phyloP scores from a whole-genome alignment of 2,888 invertebrate species.

The Blera fallax region DNA sequence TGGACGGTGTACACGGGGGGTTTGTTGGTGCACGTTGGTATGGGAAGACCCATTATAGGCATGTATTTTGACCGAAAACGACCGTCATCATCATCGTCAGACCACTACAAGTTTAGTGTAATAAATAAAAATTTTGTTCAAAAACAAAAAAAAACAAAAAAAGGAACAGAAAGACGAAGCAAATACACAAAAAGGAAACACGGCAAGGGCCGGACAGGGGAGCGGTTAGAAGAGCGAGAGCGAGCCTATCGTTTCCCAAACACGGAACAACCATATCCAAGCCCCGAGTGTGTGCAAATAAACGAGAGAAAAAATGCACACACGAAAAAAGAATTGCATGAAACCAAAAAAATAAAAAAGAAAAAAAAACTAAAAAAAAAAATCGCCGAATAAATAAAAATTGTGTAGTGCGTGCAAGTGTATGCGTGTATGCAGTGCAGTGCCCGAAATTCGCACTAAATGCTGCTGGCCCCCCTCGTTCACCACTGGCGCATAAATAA shows the following conservation, averaged over 20 bases:
- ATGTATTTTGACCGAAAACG: slow-evolving; percentile 73
- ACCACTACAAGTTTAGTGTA: slow-evolving; percentile 73
- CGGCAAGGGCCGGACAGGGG: slow-evolving; percentile 44
- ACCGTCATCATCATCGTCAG: slow-evolving; percentile 73
- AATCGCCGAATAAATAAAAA: slow-evolving; percentile 78
- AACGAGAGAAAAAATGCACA: slow-evolving; percentile 71
- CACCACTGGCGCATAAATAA: slow-evolving; percentile 49
- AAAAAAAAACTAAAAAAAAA: slow-evolving; percentile 45
- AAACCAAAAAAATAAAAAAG: slow-evolving; percentile 39
- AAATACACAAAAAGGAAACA: slow-evolving; percentile 58
- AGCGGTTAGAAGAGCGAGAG: slow-evolving; percentile 67
- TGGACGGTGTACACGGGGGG: slow-evolving; percentile 25
- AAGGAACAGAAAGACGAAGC: slow-evolving; percentile 56
- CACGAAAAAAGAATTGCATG: slow-evolving; percentile 69
- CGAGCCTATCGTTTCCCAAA: slow-evolving; percentile 65
- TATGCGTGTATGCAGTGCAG: slow-evolving; percentile 66
- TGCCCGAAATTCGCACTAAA: slow-evolving; percentile 65
- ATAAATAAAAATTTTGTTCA: slow-evolving; percentile 70
- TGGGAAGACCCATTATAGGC: slow-evolving; percentile 70
- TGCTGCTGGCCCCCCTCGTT: not conserved
- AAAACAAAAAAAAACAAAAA: slow-evolving; percentile 46
- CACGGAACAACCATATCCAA: slow-evolving; percentile 58
- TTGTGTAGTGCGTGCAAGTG: slow-evolving; percentile 73
- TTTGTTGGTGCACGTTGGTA: slow-evolving; percentile 38
- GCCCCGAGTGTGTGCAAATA: slow-evolving; percentile 68